Evolutionary conservation across 2,797 vertebrate genomes (phyloP).

Genomic region (Florisuga fusca): DNA sequence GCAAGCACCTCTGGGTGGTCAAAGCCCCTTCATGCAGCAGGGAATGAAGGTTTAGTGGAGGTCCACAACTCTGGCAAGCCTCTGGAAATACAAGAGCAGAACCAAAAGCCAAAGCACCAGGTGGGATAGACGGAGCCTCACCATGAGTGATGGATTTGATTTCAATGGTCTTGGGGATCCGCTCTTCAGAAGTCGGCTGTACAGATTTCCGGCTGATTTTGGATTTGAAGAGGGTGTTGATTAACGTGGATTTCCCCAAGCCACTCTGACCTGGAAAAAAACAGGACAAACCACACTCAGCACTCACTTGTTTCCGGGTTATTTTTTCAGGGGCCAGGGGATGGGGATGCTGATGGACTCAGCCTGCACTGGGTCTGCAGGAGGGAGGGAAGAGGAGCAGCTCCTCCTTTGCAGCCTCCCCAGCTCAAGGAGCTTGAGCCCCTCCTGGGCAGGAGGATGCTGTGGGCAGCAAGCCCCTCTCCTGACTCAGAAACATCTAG

Average conservation of each 20-base stretch:
- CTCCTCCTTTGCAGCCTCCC: neutral
- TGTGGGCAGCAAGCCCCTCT: neutral
- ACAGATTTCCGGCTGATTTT: slow-evolving; percentile 96
- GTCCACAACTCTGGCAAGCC: accelerated
- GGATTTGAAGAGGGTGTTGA: slow-evolving; percentile 99
- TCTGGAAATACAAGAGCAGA: neutral
- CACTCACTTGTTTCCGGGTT: neutral
- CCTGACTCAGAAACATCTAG: neutral
- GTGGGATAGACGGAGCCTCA: slow-evolving; percentile 65
- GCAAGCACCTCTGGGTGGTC: neutral
- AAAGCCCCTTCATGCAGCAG: neutral
- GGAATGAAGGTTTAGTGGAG: neutral
- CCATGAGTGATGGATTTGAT: slow-evolving; percentile 97
- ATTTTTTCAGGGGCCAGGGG: neutral
- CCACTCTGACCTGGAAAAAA: slow-evolving; percentile 91
- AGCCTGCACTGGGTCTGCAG: accelerated
- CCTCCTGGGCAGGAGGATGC: neutral
- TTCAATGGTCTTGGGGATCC: slow-evolving; percentile 95
- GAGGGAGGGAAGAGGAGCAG: neutral
- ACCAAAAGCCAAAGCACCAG: neutral
- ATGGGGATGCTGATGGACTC: neutral
- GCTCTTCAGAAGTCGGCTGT: slow-evolving; percentile 86
- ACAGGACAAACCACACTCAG: slow-evolving; percentile 21
- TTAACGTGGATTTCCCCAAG: slow-evolving; percentile 95
- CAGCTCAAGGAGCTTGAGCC: accelerated